Evolutionary conservation across 2,888 invertebrate species (phyloP), one percentile per base, ranked within the genome.

Genomic region (Heteromurus nitidus): DNA sequence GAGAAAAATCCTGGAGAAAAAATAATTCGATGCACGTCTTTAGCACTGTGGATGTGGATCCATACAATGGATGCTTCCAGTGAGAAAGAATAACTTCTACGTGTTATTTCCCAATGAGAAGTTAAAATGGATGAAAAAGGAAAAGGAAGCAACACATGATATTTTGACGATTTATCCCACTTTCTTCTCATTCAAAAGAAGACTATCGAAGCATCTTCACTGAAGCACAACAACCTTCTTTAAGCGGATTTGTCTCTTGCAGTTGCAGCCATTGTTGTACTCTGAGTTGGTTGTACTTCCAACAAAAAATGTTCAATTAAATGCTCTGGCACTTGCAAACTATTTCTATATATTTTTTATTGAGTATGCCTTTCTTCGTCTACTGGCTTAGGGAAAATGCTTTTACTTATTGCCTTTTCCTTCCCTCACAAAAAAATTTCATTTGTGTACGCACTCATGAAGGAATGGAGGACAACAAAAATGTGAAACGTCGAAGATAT

Each of bases 241-340:
- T 69, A 69, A 69, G 68, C 68, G 68, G 68, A 69, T 70, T 69
- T 70, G 70, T 70, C 60, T 70, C 44, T 70, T n/a, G n/a, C 70
- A 70, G 42, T 70, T 44, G 26, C 60, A 70, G 70, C 70, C 68
- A 69, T 69, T 53, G 53, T 69, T 47, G 20, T 53, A 18, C 50
- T 50, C 20, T 50, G 26, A 53, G 68, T 20, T 69, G 53, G n/a
- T 20, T 53, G 50, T 69, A 50, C 53, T 18, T 69, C 68, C 20
- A 30, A 69, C 68, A 69, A 67, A 69, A n/a, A 69, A 69, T 69
- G 68, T 69, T 69, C 68, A 69, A 69, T 69, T 69, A 69, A 69
- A 69, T 69, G 68, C 50, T 53, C 30, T 30, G 53, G 53, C 68
- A 53, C 50, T 30, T 26, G 20, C 50, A 36, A 36, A n/a, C n/a